Conservation (phyloP, 2,888 invertebrate genomes). For the Cylloceria caligata region DNA sequence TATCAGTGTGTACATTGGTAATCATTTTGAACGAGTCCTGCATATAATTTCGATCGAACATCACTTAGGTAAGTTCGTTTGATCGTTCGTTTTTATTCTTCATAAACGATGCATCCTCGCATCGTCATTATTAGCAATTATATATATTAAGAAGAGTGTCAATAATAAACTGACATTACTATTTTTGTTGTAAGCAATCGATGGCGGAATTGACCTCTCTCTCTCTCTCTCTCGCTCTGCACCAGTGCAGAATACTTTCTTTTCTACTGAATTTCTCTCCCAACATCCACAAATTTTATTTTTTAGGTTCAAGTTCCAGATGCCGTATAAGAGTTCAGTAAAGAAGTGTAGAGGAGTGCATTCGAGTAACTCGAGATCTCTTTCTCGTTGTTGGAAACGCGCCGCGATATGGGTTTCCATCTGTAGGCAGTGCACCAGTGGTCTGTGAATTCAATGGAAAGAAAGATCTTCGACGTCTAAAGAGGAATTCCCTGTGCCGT, state of each 20-base stretch:
- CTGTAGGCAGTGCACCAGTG: slow-evolving; percentile 24
- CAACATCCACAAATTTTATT: slow-evolving; percentile 33
- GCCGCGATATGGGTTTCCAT: slow-evolving; percentile 18
- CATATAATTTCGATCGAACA: too few relatives aligned
- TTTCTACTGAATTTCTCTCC: slow-evolving; percentile 20
- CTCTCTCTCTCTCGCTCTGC: slow-evolving; percentile 31
- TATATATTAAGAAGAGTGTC: too few relatives aligned
- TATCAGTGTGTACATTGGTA: too few relatives aligned
- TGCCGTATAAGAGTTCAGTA: slow-evolving; percentile 45
- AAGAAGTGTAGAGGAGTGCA: slow-evolving; percentile 45
- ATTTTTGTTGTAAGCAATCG: background rate
- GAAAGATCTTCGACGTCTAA: slow-evolving; percentile 48
- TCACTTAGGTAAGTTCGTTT: too few relatives aligned
- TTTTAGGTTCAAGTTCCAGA: slow-evolving; percentile 48
- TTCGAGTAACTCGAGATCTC: slow-evolving; percentile 32
- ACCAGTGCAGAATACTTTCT: background rate
- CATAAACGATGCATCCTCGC: too few relatives aligned
- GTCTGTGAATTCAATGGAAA: slow-evolving; percentile 55
- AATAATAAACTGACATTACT: background rate
- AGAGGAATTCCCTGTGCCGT: slow-evolving; percentile 24
- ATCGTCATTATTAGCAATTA: too few relatives aligned
- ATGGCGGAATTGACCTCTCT: slow-evolving; percentile 57
- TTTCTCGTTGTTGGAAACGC: slow-evolving; percentile 33
- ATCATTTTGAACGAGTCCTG: too few relatives aligned
- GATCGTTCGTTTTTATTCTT: too few relatives aligned